Percentiles rank a stretch among this genome's conserved stretches.
These are phyloP conservation scores for Anguilla pacifica DNA, from an alignment of 2,797 vertebrate genomes.

Conservation along the genomic window DNA sequence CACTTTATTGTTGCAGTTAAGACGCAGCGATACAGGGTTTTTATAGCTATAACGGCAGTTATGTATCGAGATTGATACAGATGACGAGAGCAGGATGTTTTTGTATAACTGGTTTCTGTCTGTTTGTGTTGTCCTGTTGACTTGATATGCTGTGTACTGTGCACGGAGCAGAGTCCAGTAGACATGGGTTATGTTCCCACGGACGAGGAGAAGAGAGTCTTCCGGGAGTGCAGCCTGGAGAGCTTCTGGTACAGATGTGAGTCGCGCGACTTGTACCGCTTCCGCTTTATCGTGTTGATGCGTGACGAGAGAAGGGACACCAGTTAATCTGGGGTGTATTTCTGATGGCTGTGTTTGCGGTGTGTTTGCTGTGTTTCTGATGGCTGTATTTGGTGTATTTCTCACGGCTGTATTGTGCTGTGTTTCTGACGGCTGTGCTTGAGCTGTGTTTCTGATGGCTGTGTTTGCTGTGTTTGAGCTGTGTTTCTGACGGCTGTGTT, in stretches of 20 bases:
- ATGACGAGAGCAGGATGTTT: neutral
- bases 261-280: slow-evolving; percentile 42
- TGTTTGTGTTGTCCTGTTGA: neutral
- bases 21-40: neutral
- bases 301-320: neutral
- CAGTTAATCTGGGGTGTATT: neutral
- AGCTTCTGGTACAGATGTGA: slow-evolving; percentile 81
- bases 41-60: neutral
- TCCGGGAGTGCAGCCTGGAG: slow-evolving; percentile 81
- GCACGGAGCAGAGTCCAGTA: slow-evolving; percentile 59
- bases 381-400: neutral
- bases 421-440: neutral
- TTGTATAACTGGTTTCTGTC: neutral
- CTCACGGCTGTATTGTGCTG: neutral
- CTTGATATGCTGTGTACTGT: neutral
- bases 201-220: slow-evolving; percentile 82
- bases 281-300: neutral
- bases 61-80: neutral
- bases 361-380: neutral
- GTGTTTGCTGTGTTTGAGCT: too few species aligned
- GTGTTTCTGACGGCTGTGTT: too few species aligned
- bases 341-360: too few species aligned
- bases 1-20: too few species aligned
- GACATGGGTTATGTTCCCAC: slow-evolving; percentile 78
- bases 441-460: too few species aligned